These are phyloP conservation scores for Pithys albifrons DNA, from an alignment of 2,113 vertebrate genomes.

Conservation along the genomic window DNA sequence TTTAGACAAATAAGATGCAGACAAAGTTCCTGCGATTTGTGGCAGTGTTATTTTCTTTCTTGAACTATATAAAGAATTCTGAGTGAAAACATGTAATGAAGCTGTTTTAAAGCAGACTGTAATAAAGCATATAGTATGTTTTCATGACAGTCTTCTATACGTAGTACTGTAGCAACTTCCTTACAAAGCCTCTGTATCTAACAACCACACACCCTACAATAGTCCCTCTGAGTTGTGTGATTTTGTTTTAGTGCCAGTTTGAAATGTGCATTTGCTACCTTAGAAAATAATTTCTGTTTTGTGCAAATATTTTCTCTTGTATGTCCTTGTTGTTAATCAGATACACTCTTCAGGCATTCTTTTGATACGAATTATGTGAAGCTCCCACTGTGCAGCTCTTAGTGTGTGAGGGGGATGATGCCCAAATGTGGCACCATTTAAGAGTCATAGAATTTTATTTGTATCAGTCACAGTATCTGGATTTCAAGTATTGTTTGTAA, in stretches of 20 bases:
- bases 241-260: slow-evolving; percentile 9
- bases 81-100: neutral
- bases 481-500: neutral
- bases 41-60: neutral
- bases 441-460: neutral
- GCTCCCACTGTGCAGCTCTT: neutral
- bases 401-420: neutral
- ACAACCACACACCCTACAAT: neutral
- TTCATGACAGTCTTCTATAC: neutral
- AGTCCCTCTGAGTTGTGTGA: neutral
- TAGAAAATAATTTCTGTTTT: slow-evolving; percentile 4
- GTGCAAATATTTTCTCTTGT: neutral
- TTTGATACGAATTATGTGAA: neutral
- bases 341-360: neutral
- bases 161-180: neutral
- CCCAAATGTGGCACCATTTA: neutral
- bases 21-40: neutral
- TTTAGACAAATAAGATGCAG: neutral
- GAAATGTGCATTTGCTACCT: neutral
- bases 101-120: neutral
- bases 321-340: neutral
- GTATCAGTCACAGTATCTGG: neutral
- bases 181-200: neutral
- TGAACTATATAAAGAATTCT: neutral
- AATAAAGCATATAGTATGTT: neutral